Evolutionary conservation across 2,888 invertebrate species (phyloP).

Genomic region (Erynnis tages): DNA sequence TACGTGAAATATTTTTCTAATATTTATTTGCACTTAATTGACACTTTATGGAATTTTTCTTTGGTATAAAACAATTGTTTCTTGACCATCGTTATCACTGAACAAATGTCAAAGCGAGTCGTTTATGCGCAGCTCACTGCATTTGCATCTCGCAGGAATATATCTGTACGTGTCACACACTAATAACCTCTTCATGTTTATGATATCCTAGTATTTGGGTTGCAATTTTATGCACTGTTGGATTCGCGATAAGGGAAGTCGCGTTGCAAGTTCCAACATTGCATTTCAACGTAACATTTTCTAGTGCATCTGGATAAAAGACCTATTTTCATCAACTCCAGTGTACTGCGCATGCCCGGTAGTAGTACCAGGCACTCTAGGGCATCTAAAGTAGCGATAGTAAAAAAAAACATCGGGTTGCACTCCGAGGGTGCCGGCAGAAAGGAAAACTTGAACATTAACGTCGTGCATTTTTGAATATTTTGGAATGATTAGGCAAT

Average conservation of each 20-base stretch:
- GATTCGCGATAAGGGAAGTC: slow-evolving; percentile 4
- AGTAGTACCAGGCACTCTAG: slow-evolving; percentile 1
- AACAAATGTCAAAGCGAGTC: slow-evolving; percentile 22
- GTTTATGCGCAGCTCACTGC: slow-evolving; percentile 39
- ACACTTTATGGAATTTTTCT: neutral
- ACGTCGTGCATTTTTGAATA: too few species aligned
- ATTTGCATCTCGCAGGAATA: slow-evolving; percentile 36
- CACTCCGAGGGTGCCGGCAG: too few species aligned
- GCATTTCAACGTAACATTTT: neutral
- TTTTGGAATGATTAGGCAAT: too few species aligned
- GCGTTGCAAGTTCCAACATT: slow-evolving; percentile 4
- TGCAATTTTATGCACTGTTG: slow-evolving; percentile 39
- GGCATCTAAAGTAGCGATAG: neutral
- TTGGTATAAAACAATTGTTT: slow-evolving; percentile 7
- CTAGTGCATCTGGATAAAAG: slow-evolving; percentile 27
- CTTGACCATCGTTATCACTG: slow-evolving; percentile 17
- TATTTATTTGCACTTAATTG: neutral
- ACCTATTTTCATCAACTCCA: slow-evolving; percentile 28
- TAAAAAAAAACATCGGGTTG: neutral
- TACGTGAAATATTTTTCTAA: too few species aligned
- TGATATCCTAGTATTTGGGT: slow-evolving; percentile 39
- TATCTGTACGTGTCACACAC: slow-evolving; percentile 28
- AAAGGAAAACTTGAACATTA: too few species aligned
- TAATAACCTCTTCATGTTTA: slow-evolving; percentile 31
- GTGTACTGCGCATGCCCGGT: slow-evolving; percentile 36